These are phyloP conservation scores for Nomada flava DNA, from an alignment of 2,888 invertebrate genomes.

Conservation along the genomic window DNA sequence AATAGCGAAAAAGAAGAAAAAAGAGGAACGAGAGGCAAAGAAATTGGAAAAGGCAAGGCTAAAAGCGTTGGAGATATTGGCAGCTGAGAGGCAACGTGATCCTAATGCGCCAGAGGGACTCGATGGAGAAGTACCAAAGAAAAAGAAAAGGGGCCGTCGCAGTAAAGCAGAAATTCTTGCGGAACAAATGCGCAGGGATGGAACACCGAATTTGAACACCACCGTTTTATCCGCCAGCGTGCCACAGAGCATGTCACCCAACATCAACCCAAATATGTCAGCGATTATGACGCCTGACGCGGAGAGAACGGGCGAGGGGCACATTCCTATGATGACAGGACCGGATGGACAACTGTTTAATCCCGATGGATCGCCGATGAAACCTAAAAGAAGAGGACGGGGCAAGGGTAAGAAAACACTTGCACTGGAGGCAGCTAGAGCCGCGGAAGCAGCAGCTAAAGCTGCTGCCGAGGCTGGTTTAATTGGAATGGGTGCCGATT, in stretches of 20 bases:
- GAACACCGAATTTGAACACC: constrained; percentile 71
- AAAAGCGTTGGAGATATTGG: constrained; percentile 81
- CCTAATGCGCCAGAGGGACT: constrained; percentile 78
- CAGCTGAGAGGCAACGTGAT: constrained; percentile 78
- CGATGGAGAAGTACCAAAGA: constrained; percentile 81
- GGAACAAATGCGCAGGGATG: constrained; percentile 82
- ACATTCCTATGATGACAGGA: constrained; percentile 74
- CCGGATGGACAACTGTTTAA: constrained; percentile 77
- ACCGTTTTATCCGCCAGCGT: constrained; percentile 43
- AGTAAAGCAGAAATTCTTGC: constrained; percentile 83
- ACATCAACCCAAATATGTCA: constrained; percentile 66
- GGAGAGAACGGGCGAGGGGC: constrained; percentile 65
- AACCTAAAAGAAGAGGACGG: constrained; percentile 82
- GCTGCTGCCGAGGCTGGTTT: constrained; percentile 80
- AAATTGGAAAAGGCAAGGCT: constrained; percentile 80
- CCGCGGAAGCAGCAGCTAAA: constrained; percentile 85
- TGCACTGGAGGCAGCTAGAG: constrained; percentile 83
- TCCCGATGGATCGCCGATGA: constrained; percentile 79
- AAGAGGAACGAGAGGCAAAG: constrained; percentile 81
- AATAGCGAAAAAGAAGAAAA: constrained; percentile 81
- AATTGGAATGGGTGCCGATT: constrained; percentile 77
- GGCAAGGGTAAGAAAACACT: constrained; percentile 83
- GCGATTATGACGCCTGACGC: constrained; percentile 66
- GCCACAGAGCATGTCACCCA: constrained; percentile 60
- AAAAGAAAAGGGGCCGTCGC: constrained; percentile 82